Evolutionary conservation across 2,113 vertebrate species (phyloP).

Genomic region (Uropsilus gracilis): DNA sequence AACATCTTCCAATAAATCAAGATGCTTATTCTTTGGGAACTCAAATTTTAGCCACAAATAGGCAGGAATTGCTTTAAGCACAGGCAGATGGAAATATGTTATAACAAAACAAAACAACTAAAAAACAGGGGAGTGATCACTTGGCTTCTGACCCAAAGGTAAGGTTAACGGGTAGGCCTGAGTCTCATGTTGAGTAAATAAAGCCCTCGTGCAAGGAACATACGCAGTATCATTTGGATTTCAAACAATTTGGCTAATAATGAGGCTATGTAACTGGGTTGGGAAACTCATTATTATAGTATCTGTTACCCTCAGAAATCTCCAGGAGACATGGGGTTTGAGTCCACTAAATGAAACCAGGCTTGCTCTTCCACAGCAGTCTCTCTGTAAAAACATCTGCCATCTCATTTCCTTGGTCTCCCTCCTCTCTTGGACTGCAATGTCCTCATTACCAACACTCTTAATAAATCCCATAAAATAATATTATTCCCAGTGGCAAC

Average conservation of each 20-base stretch:
- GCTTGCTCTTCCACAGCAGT: not conserved
- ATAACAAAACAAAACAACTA: not conserved
- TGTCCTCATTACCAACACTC: not conserved
- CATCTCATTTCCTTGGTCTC: constrained; percentile 20
- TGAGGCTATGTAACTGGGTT: not conserved
- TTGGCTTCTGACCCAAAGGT: not conserved
- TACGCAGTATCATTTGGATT: not conserved
- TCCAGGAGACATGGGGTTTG: not conserved
- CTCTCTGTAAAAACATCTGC: constrained; percentile 38
- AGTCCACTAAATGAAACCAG: constrained; percentile 25
- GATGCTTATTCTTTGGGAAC: not conserved
- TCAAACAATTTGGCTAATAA: constrained; percentile 19
- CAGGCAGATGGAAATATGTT: not conserved
- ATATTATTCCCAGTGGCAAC: not conserved
- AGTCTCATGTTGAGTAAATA: not conserved
- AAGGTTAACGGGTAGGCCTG: not conserved
- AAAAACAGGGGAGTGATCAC: not conserved
- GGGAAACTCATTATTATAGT: not conserved
- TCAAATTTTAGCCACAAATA: constrained; percentile 54
- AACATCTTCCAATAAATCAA: constrained; percentile 51
- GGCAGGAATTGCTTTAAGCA: not conserved
- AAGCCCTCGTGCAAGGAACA: not conserved
- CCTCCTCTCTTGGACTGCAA: not conserved
- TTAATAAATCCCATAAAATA: not conserved
- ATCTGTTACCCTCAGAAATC: constrained; percentile 13